Evolutionary conservation across 2,888 invertebrate genomes (phyloP), one percentile per base, ranked within the genome.

Genomic region (Baronia brevicornis): DNA sequence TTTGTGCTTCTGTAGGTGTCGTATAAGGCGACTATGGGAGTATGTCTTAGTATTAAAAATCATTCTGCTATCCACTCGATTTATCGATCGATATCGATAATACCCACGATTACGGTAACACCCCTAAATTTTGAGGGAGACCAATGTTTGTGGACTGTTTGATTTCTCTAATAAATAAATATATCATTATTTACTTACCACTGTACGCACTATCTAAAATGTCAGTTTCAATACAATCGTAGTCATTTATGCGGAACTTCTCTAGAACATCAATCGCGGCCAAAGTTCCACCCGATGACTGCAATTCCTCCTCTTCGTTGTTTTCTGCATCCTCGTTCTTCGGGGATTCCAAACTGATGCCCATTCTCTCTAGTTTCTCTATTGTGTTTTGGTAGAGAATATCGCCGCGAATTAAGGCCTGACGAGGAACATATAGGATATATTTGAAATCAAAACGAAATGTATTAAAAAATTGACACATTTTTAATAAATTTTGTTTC

Each of bases 161-260:
- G n/a, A n/a, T n/a, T n/a, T n/a, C n/a, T n/a, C n/a, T n/a, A n/a
- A 23, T 12, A 10, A 33, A 27, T 6, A 28, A 2, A 22, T 14
- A 7, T 5, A 7, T 23, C 13, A 28, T 25, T 9, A 10, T 3
- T 12, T 17, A 46, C 60, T 61, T n/a, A 80, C 80, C 80, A 34
- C 46, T 67, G 17, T 44, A 71, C 2, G 57, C 45, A 25, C 70
- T 68, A 10, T 84, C 82, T 48, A 60, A 41, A 1, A 84, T 69
- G 2, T 82, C 80, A 4, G 79, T 72, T 43, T 82, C 82, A 0
- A 84, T 73, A 19, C 75, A 77, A 33, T 84, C 82, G 8, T 60
- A 65, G 1, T 80, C 75, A 0, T 75, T 60, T 0, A 80, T 54
- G 24, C 56, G 64, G 44, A 80, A 80, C 39, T 67, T 61, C 27